A percentile compares a stretch with the other conserved stretches of the same genome.
Evolutionary conservation across 2,888 invertebrate genomes (phyloP).

Genomic region (Hyposoter didymator): DNA sequence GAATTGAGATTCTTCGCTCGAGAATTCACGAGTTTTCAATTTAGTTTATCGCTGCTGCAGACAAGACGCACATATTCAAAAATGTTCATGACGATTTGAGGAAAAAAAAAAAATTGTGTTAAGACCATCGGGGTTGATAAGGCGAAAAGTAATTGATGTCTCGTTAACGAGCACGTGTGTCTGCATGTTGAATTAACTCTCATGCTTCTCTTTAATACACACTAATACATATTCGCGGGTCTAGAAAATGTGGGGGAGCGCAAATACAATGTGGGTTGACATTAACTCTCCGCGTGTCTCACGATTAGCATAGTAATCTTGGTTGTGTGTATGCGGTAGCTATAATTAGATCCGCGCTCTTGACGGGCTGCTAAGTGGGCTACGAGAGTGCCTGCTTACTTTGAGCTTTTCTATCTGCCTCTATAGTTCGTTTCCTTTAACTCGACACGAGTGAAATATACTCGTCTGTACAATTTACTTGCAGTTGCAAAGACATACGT

Average conservation of each 20-base stretch:
- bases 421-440: constrained; percentile 24
- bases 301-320: constrained; percentile 81
- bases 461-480: not conserved
- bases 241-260: constrained; percentile 43
- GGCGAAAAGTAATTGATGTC: constrained; percentile 15
- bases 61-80: constrained; percentile 5
- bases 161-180: constrained; percentile 13
- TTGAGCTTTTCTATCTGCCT: constrained; percentile 28
- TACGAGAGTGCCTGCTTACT: constrained; percentile 55
- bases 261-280: constrained; percentile 79
- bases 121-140: constrained; percentile 22
- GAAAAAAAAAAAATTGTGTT: not conserved
- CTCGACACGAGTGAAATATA: not conserved
- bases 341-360: constrained; percentile 80
- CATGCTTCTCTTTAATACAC: constrained; percentile 9
- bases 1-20: not conserved
- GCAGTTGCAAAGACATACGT: not conserved
- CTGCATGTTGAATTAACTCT: constrained; percentile 42
- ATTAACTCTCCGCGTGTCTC: constrained; percentile 73
- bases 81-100: not conserved
- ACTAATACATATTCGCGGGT: not conserved
- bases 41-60: not conserved
- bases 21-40: constrained; percentile 2
- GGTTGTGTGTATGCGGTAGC: constrained; percentile 61
- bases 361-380: constrained; percentile 72